A percentile compares a stretch with the other conserved stretches of the same genome.
phyloP scores from a whole-genome alignment of 2,797 vertebrate genomes.

The Cynodonichthys magdalenae region DNA sequence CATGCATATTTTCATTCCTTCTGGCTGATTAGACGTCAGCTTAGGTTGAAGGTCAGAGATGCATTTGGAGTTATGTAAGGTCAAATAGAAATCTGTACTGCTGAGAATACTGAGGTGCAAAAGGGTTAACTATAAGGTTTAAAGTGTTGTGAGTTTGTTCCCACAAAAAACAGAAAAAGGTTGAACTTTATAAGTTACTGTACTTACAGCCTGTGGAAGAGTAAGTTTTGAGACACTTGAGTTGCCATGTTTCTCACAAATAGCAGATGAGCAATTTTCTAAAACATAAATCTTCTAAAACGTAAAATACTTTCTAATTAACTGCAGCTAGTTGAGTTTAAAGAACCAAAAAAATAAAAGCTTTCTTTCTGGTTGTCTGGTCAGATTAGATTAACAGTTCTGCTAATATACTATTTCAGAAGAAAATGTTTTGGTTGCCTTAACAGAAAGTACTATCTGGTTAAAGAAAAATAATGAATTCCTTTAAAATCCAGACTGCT shows the following conservation, averaged over 20 bases:
- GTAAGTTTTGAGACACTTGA: too few species aligned
- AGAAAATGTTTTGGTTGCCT: too few species aligned
- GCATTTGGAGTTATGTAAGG: not conserved
- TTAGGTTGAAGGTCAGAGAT: not conserved
- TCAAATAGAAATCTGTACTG: conserved; percentile 1
- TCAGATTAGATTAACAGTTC: not conserved
- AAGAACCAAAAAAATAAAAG: too few species aligned
- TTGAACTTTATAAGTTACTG: not conserved
- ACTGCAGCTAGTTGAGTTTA: too few species aligned
- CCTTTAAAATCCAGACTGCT: too few species aligned
- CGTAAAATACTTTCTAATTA: too few species aligned
- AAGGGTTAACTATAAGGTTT: not conserved
- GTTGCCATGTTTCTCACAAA: too few species aligned
- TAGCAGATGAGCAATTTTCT: not conserved
- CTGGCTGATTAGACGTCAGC: conserved; percentile 19
- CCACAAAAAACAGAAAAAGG: not conserved
- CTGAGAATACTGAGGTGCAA: conserved; percentile 9
- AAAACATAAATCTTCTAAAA: too few species aligned
- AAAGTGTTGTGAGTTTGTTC: not conserved
- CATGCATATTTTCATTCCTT: conserved; percentile 16
- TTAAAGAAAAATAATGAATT: too few species aligned
- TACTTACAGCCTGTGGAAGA: too few species aligned
- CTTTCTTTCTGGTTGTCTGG: not conserved
- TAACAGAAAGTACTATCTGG: too few species aligned
- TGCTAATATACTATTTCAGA: too few species aligned